Conservation (phyloP, 1,140 invertebrate species). For the Platorchestia sp. region DNA sequence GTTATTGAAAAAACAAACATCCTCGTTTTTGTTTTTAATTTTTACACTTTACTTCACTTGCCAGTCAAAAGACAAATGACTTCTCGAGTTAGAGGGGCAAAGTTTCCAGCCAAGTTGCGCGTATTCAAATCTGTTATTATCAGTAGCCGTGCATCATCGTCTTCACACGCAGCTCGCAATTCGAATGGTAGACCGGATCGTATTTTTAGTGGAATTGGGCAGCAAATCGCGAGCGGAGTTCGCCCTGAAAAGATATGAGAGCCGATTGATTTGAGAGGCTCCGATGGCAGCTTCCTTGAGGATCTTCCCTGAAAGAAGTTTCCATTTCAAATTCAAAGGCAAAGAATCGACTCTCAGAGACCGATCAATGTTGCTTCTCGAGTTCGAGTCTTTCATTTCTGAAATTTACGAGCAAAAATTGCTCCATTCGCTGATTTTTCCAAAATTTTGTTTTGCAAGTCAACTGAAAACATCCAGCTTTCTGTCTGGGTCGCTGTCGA, state of each 20-base stretch:
- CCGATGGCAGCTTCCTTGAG: neutral
- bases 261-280: conserved; percentile 7
- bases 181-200: conserved; percentile 13
- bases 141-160: neutral
- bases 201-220: conserved; percentile 26
- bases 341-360: neutral
- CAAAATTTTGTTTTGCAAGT: neutral
- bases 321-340: neutral
- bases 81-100: neutral
- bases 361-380: neutral
- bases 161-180: neutral
- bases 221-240: conserved; percentile 16
- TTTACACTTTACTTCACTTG: too few species aligned
- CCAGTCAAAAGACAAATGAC: too few species aligned
- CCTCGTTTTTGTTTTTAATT: too few species aligned
- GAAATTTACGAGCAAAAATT: neutral
- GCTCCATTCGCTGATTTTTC: neutral
- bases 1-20: too few species aligned
- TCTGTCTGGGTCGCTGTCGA: neutral
- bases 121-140: conserved; percentile 16
- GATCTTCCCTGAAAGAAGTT: neutral
- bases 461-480: neutral
- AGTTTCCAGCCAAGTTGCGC: neutral
- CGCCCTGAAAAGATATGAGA: conserved; percentile 2
- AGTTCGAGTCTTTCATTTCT: neutral